Conservation (phyloP, 1,140 invertebrate species). For the Brachionus koreanus region DNA sequence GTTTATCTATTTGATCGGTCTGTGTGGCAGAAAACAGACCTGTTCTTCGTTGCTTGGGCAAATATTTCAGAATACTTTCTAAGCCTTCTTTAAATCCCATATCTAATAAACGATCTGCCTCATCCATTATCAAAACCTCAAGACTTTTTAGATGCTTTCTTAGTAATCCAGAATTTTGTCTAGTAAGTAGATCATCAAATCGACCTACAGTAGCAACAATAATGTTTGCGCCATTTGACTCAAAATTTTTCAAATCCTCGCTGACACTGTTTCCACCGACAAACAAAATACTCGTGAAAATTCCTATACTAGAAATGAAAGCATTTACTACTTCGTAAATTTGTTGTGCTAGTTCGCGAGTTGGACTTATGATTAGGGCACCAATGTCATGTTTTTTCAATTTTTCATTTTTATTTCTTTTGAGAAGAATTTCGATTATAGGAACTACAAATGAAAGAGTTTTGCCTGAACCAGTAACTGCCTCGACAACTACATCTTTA, state of each 20-base stretch:
- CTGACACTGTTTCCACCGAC: constrained; percentile 72
- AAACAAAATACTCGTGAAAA: constrained; percentile 63
- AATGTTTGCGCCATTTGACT: constrained; percentile 73
- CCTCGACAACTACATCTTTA: constrained; percentile 93
- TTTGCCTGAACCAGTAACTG: constrained; percentile 93
- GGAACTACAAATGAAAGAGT: constrained; percentile 90
- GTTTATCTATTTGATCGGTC: constrained; percentile 74
- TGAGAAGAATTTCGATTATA: constrained; percentile 75
- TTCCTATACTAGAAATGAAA: constrained; percentile 62
- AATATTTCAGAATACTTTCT: constrained; percentile 79
- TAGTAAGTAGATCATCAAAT: constrained; percentile 77
- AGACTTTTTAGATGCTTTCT: constrained; percentile 68
- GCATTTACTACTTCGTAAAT: constrained; percentile 71
- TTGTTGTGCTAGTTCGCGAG: constrained; percentile 83
- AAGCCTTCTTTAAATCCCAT: constrained; percentile 84
- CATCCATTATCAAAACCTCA: constrained; percentile 90
- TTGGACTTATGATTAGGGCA: constrained; percentile 83
- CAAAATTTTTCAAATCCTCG: constrained; percentile 70
- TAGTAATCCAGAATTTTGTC: constrained; percentile 64
- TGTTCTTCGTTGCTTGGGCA: constrained; percentile 87
- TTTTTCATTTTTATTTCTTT: constrained; percentile 61
- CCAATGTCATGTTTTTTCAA: constrained; percentile 67
- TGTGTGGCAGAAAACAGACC: constrained; percentile 97
- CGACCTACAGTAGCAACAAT: constrained; percentile 85
- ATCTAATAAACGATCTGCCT: constrained; percentile 89